Evolutionary conservation across 2,888 invertebrate genomes (phyloP).

Genomic region (Pseudococcus viburni): DNA sequence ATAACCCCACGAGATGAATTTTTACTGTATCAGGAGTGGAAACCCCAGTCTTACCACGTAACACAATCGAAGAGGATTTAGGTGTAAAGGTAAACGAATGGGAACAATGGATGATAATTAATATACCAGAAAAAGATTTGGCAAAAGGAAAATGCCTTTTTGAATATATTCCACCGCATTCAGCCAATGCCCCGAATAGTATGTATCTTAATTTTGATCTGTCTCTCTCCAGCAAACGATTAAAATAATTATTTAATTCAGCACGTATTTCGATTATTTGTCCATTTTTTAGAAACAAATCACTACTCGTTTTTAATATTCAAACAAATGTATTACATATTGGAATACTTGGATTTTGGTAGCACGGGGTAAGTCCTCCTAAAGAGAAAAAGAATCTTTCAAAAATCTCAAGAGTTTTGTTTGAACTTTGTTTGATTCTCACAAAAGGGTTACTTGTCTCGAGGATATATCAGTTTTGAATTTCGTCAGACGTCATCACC

Average conservation of each 20-base stretch:
- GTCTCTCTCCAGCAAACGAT: neutral
- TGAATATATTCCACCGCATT: conserved; percentile 74
- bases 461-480: conserved; percentile 13
- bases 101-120: conserved; percentile 83
- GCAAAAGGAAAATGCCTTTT: conserved; percentile 81
- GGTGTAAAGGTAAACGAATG: conserved; percentile 15
- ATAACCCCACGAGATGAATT: neutral
- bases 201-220: neutral
- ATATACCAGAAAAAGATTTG: conserved; percentile 83
- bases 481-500: neutral
- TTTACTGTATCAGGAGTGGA: neutral
- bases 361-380: neutral
- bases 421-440: neutral
- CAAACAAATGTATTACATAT: conserved; percentile 7
- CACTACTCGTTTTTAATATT: neutral
- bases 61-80: neutral
- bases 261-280: too few relatives aligned
- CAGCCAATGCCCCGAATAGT: neutral
- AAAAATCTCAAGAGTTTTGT: too few relatives aligned
- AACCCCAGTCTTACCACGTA: neutral
- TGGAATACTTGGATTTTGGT: conserved; percentile 13
- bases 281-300: neutral
- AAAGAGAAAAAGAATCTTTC: too few relatives aligned
- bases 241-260: too few relatives aligned
- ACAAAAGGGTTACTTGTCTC: neutral